Percentiles rank a stretch among this genome's conserved stretches.
These are phyloP conservation scores for Poecilia velifera DNA, from an alignment of 2,797 vertebrate species.

Conservation along the genomic window DNA sequence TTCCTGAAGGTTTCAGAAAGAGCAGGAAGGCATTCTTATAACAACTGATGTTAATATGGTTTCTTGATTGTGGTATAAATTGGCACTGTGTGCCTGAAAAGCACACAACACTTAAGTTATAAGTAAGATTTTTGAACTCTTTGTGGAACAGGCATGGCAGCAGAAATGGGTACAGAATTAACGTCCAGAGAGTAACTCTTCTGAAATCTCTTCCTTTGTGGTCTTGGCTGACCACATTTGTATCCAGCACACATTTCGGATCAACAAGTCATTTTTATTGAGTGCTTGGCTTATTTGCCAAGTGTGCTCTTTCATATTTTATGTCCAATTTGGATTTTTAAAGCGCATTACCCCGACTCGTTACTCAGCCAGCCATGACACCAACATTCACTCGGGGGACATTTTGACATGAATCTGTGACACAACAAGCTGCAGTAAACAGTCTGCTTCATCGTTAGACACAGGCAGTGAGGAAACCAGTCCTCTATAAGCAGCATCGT, in stretches of 20 bases:
- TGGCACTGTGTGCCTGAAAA: too few species aligned
- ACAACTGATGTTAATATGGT: too few species aligned
- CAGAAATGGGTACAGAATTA: not conserved
- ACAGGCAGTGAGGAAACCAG: conserved; percentile 6
- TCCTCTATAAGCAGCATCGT: not conserved
- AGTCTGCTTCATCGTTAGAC: not conserved
- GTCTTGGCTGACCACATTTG: not conserved
- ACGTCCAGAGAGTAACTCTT: not conserved
- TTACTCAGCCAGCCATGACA: conserved; percentile 3
- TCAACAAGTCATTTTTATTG: not conserved
- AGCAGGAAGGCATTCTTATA: too few species aligned
- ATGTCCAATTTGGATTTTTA: not conserved
- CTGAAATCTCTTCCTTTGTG: not conserved
- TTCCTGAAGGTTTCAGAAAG: too few species aligned
- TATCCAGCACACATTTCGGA: not conserved
- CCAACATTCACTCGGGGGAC: not conserved
- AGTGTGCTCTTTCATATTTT: not conserved
- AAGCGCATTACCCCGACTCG: conserved; percentile 7
- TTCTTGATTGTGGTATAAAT: too few species aligned
- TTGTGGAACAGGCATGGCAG: not conserved
- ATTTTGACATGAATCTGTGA: conserved; percentile 9
- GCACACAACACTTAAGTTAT: not conserved
- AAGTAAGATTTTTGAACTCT: not conserved
- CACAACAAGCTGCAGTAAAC: conserved; percentile 2
- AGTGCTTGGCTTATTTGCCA: not conserved